phyloP scores from a whole-genome alignment of 2,888 invertebrate genomes.

The Cremastobaeus sp. region DNA sequence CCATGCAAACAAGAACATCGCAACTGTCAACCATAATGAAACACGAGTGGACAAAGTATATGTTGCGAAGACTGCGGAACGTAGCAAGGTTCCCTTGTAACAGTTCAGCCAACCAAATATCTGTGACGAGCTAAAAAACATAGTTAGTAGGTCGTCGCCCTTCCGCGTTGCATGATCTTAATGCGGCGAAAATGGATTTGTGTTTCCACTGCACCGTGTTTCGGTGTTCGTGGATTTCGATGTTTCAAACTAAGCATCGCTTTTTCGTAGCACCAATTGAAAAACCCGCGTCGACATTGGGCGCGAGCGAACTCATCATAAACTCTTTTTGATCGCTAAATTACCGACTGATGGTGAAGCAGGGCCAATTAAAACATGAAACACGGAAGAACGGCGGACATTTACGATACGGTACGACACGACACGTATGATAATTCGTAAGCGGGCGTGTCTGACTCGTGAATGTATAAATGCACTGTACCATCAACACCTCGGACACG shows the following conservation, averaged over 20 bases:
- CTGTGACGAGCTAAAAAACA: constrained; percentile 78
- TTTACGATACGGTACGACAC: constrained; percentile 65
- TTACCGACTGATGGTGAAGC: no score
- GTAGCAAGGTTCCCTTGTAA: constrained; percentile 79
- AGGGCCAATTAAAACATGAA: no score
- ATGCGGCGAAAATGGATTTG: constrained; percentile 30
- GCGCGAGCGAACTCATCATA: no score
- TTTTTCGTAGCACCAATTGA: no score
- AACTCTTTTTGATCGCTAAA: no score
- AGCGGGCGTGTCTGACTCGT: constrained; percentile 64
- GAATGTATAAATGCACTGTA: constrained; percentile 79
- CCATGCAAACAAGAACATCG: constrained; percentile 77
- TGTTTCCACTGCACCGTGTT: constrained; percentile 1
- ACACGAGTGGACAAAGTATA: constrained; percentile 69
- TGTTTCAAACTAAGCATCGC: no score
- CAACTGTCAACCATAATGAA: constrained; percentile 73
- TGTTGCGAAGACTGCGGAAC: constrained; percentile 78
- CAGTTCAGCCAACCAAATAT: constrained; percentile 79
- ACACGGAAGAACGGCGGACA: constrained; percentile 46
- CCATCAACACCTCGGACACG: constrained; percentile 99
- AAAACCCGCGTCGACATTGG: no score
- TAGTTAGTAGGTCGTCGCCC: constrained; percentile 73
- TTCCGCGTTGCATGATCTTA: constrained; percentile 65
- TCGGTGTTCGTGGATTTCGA: no score
- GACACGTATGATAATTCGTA: constrained; percentile 64